These are phyloP conservation scores for Panthera uncia DNA, from an alignment of 2,113 vertebrate genomes.

Conservation along the genomic window DNA sequence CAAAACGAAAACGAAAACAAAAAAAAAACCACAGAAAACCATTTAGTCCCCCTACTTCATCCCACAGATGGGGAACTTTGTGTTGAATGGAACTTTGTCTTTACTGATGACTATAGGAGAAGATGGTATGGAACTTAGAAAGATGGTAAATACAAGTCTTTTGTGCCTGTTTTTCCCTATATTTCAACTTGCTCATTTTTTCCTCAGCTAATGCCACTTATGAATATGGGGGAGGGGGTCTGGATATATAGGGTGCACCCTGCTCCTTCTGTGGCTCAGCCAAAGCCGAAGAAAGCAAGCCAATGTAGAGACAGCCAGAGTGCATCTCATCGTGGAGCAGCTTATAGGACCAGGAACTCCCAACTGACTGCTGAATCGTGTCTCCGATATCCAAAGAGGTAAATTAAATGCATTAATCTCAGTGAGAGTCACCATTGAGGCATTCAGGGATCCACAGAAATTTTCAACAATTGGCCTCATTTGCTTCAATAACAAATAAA, in stretches of 20 bases:
- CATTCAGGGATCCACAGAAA: constrained; percentile 60
- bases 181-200: background rate
- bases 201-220: background rate
- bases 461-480: constrained; percentile 84
- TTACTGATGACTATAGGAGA: background rate
- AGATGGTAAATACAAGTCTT: background rate
- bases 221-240: background rate
- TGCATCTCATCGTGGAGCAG: background rate
- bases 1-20: background rate
- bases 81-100: background rate
- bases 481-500: constrained; percentile 85
- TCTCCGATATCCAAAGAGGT: constrained; percentile 60
- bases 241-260: background rate
- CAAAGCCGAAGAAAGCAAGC: background rate
- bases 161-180: background rate
- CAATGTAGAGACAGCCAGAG: background rate
- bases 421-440: constrained; percentile 61
- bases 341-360: constrained; percentile 15
- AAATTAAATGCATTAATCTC: constrained; percentile 86
- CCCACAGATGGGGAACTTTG: background rate
- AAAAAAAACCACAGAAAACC: background rate
- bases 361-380: constrained; percentile 44
- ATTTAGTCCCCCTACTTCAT: background rate
- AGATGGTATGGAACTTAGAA: background rate
- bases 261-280: background rate